These are phyloP conservation scores for Pseudopipra pipra DNA, from an alignment of 2,113 vertebrate species.

Conservation along the genomic window DNA sequence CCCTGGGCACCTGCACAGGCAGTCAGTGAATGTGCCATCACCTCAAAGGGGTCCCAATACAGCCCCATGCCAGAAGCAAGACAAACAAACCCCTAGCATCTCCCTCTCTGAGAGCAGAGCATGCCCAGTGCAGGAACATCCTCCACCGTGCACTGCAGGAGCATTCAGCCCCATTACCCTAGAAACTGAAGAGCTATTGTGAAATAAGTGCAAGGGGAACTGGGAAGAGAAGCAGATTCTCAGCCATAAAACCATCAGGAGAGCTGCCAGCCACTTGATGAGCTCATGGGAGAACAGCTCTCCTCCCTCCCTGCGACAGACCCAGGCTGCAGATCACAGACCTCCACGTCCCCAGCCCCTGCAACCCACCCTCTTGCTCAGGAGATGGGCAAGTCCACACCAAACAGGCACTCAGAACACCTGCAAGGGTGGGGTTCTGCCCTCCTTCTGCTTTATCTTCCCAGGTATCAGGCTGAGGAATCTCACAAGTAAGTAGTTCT, in stretches of 20 bases:
- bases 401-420: neutral
- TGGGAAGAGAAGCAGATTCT: neutral
- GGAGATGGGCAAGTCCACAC: accelerated
- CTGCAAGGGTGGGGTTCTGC: neutral
- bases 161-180: neutral
- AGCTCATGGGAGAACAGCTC: neutral
- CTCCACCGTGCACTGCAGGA: neutral
- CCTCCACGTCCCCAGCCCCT: accelerated
- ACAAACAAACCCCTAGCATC: neutral
- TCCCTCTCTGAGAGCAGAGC: neutral
- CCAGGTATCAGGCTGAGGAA: neutral
- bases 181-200: neutral
- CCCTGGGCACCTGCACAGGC: neutral
- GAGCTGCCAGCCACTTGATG: neutral
- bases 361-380: neutral
- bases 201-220: neutral
- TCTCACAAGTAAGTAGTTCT: neutral
- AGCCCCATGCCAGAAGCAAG: neutral
- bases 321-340: neutral
- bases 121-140: neutral
- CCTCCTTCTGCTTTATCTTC: neutral
- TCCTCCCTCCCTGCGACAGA: neutral
- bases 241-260: neutral
- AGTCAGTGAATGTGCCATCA: accelerated
- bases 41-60: neutral